phyloP scores from a whole-genome alignment of 2,113 vertebrate species.

The Alethe castanea region DNA sequence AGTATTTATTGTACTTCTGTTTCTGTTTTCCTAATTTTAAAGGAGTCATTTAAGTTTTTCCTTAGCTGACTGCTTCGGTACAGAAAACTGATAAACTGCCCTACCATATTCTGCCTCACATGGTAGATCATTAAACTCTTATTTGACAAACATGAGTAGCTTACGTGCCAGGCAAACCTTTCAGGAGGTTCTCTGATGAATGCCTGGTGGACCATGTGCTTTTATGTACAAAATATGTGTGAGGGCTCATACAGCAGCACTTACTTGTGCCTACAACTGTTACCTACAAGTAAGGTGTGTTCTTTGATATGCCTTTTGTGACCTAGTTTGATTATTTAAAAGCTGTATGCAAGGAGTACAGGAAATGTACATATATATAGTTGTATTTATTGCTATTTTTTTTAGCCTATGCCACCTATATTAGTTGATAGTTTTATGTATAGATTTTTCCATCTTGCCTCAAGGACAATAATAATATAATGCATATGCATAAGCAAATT shows the following conservation, averaged over 20 bases:
- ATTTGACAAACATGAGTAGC: not conserved
- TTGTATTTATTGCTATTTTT: not conserved
- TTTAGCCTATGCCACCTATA: not conserved
- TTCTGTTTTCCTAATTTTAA: not conserved
- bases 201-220: not conserved
- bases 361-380: not conserved
- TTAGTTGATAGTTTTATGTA: not conserved
- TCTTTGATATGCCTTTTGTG: not conserved
- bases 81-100: not conserved
- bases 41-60: not conserved
- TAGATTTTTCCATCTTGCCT: not conserved
- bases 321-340: not conserved
- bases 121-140: not conserved
- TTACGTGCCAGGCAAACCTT: not conserved
- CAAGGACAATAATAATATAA: not conserved
- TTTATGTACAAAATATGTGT: not conserved
- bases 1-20: not conserved
- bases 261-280: not conserved
- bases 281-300: not conserved
- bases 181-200: not conserved
- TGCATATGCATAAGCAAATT: not conserved
- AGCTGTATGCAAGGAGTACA: not conserved
- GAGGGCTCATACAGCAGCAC: not conserved
- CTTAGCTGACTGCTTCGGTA: not conserved
- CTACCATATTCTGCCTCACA: not conserved